A percentile compares a stretch with the other conserved stretches of the same genome.
These are phyloP conservation scores for Ptychochromis oligacanthus DNA, from an alignment of 2,113 vertebrate species.

Conservation along the genomic window DNA sequence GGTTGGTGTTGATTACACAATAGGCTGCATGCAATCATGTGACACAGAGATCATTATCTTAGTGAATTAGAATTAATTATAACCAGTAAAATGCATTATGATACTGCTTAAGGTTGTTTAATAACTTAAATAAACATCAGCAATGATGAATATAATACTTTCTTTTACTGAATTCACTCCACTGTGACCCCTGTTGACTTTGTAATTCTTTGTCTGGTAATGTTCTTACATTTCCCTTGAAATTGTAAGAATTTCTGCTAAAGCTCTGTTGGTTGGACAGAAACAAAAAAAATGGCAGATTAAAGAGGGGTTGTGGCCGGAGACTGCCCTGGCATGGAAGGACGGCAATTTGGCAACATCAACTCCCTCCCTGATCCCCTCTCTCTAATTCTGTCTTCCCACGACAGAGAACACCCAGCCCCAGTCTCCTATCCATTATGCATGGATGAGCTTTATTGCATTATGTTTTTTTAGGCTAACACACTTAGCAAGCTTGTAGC, in stretches of 20 bases:
- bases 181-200: conserved; percentile 41
- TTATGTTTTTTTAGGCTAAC: conserved; percentile 78
- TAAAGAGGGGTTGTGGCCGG: conserved; percentile 43
- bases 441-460: conserved; percentile 75
- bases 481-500: conserved; percentile 76
- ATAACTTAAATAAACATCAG: conserved; percentile 11
- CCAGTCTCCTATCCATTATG: conserved; percentile 68
- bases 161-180: conserved; percentile 11
- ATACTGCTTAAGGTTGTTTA: conserved; percentile 20
- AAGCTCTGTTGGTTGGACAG: conserved; percentile 37
- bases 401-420: conserved; percentile 42
- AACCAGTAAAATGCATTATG: conserved; percentile 27
- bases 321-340: conserved; percentile 49
- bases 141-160: conserved; percentile 8
- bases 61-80: conserved; percentile 56
- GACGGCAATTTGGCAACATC: conserved; percentile 40
- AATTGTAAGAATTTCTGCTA: conserved; percentile 38
- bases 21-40: conserved; percentile 39
- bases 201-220: conserved; percentile 32
- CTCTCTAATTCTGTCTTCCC: conserved; percentile 59
- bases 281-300: conserved; percentile 16
- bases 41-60: conserved; percentile 57
- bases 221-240: conserved; percentile 48
- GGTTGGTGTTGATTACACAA: conserved; percentile 63
- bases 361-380: conserved; percentile 54